Base-by-base conservation (phyloP, 2,888 invertebrate species). In the Timema podura region DNA sequence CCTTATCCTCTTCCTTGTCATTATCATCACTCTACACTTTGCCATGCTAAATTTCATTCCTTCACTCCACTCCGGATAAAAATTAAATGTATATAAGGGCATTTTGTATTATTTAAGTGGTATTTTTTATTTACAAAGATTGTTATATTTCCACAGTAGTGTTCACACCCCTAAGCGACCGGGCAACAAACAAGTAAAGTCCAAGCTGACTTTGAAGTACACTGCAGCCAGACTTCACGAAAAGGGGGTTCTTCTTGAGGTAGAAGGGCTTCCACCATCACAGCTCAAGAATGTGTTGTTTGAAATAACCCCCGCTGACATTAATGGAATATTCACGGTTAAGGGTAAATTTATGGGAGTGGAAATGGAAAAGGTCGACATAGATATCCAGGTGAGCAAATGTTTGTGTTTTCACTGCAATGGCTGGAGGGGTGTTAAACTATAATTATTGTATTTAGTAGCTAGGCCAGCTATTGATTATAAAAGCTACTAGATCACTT, bases 321-420 rank as follows among this genome's bases (percentile, higher is more conserved):
- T 85, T 72, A 87, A 86, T 59, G 91, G 91, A 6, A 82, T 89
- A 0, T 91, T 91, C 78, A 85, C 85, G 2, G 85, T 91, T 0
- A 86, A 86, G 76, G 91, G 89, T 46, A 90, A 89, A 78, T 91
- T 91, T 76, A 88, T 91, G 89, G 91, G 91, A 1, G 88, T 91
- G 0, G 87, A 87, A 76, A 87, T 91, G 86, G 91, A 91, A 77
- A 87, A 88, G 71, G 85, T 91, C 46, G 88, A 90, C 59, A 81
- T 91, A 15, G 87, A 89, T 73, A 89, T 91, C 75, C 83, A 83
- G 81, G 83, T 83, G 76, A 75, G 73, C 64, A 30, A 30, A 30
- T 30, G 3, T 30, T 30, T 30, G 30, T 30, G 30, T 30, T 30
- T 30, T 30, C 30, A 30, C 30, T 30, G 30, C 30, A 30, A 30